Base-by-base conservation (phyloP, 1,140 invertebrate genomes). In the Cepaea nemoralis region DNA sequence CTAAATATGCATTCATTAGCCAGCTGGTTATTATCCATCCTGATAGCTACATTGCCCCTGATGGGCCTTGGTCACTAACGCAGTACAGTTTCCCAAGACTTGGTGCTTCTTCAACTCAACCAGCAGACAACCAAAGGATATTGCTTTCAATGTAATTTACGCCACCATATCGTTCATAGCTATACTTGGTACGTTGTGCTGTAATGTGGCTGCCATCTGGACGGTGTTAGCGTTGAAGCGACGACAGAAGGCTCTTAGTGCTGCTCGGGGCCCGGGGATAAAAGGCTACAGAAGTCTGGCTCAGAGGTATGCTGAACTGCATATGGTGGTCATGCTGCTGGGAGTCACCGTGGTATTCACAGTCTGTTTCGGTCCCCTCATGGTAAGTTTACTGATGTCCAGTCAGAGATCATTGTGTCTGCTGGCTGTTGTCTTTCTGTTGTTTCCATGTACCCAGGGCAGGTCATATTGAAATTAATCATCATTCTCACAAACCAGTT, bases 91-190 rank as follows among this genome's bases (percentile, higher is more conserved):
- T 87, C 91, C 91, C 0, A 83, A 85, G 6, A 92, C 91, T 10
- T 92, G 91, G 91, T 92, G 91, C 82, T 92, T 91, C 83, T 86
- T 91, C 85, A 89, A 92, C 85, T 89, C 91, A 50, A 88, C 91
- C 55, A 88, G 86, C 27, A 67, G 81, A 31, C 66, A 71, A 24
- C 59, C 85, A 16, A 66, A 84, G 0, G 81, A 90, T 40, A 82
- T 82, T 67, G 88, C 82, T 6, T 91, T 89, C 82, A 88, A 88
- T 66, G 86, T 82, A 77, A 82, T 90, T 16, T 91, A 87, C 83
- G 88, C 87, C 5, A 84, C 87, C 63, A 80, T 89, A 37, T 87
- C 86, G 12, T 71, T 91, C 27, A 50, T 88, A 2, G 84, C 86
- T 14, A 89, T 91, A 59, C 79, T 83, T 8, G 82, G 87, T 22